These are phyloP conservation scores for Microplitis deprimator DNA, from an alignment of 2,888 invertebrate genomes.

Conservation along the genomic window DNA sequence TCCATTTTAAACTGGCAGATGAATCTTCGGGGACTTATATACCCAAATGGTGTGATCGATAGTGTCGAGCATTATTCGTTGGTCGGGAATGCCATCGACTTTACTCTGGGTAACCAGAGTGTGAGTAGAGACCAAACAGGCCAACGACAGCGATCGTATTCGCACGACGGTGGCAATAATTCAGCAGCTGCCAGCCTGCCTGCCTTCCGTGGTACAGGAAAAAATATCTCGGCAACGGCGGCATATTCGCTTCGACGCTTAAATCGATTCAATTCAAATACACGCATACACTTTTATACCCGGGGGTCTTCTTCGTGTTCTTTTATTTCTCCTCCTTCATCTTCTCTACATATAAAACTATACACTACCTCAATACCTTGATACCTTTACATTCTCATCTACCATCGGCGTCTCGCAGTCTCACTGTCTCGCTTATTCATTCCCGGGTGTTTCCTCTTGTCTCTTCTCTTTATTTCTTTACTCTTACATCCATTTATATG, in stretches of 20 bases:
- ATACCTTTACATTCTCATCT: constrained; percentile 20
- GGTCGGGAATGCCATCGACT: constrained; percentile 24
- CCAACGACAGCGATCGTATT: constrained; percentile 42
- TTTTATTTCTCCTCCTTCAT: not conserved
- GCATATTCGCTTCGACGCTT: constrained; percentile 43
- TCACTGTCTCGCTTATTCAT: not conserved
- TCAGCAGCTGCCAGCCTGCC: constrained; percentile 29
- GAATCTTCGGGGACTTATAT: constrained; percentile 23
- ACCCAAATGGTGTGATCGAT: constrained; percentile 29
- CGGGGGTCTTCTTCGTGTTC: constrained; percentile 6
- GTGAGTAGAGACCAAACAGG: constrained; percentile 12
- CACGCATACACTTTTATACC: constrained; percentile 27
- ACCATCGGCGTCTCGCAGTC: not conserved
- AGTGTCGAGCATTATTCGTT: constrained; percentile 35
- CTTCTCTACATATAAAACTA: constrained; percentile 14
- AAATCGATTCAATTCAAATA: constrained; percentile 51
- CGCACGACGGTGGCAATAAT: constrained; percentile 45
- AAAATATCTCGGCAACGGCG: constrained; percentile 25
- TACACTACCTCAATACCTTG: constrained; percentile 4
- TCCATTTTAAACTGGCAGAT: constrained; percentile 2
- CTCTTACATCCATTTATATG: constrained; percentile 7
- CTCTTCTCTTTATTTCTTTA: constrained; percentile 20
- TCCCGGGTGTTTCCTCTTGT: not conserved
- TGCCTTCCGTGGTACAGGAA: constrained; percentile 9
- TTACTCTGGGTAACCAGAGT: constrained; percentile 8